Base-by-base conservation (phyloP, 2,113 vertebrate genomes). In the Aphyosemion australe region DNA sequence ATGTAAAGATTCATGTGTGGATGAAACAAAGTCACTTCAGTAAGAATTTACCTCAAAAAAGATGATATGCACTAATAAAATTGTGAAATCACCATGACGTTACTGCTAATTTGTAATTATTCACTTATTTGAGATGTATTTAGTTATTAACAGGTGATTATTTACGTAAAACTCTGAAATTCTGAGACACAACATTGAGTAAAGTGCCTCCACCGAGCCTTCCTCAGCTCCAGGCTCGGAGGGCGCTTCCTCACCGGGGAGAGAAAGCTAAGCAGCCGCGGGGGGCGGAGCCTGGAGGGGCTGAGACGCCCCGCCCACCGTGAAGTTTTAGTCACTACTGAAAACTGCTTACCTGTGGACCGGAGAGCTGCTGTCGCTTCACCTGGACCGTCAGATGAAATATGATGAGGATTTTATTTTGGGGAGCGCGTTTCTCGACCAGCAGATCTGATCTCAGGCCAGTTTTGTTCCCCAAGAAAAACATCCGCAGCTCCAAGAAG, bases 381-480 rank as follows among this genome's bases (percentile, higher is more conserved):
- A 78, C 68, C 65, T 61, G 78, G 62, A 82, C 12, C 56, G 51
- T n/a, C 50, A 12, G 41, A 12, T 71, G 60, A 78, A 47, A 39
- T 65, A 71, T 18, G 60, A 78, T 73, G 77, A 84, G 86, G 89
- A 90, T 84, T 41, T 74, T 82, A 64, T 70, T 69, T 68, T 74
- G 54, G 64, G 69, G 41, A 11, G 59, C 45, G 50, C 48, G 21
- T 52, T 64, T 86, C 45, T 53, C 69, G 37, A 61, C 31, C 48
- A 45, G 34, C 61, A 50, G 45, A 69, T 42, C 67, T 12, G 58
- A 78, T 18, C 39, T 48, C 55, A 78, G 53, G 0, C 32, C 3
- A 39, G 41, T 62, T 67, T 42, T 15, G 26, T 45, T 34, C 12
- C 54, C 15, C 46, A 45, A 60, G 34, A 37, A 37, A 37, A 8